A percentile compares a stretch with the other conserved stretches of the same genome.
Evolutionary conservation across 2,888 invertebrate genomes (phyloP).

Genomic region (Eugnorisma glareosa): DNA sequence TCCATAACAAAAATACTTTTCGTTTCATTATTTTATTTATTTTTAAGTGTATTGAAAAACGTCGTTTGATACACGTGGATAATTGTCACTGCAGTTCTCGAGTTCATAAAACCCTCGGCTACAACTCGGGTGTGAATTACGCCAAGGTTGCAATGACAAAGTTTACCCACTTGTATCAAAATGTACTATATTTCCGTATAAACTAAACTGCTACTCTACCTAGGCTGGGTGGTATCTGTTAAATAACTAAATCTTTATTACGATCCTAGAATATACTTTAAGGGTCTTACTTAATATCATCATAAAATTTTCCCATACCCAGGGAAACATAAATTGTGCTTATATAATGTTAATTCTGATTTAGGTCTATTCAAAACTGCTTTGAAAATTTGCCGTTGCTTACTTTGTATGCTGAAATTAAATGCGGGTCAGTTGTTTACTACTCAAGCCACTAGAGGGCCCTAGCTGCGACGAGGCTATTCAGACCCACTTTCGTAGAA

Average conservation of each 20-base stretch:
- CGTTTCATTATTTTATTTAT: not conserved
- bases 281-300: not conserved
- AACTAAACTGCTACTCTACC: not conserved
- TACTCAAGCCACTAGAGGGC: constrained; percentile 20
- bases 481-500: constrained; percentile 6
- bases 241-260: not conserved
- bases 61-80: not conserved
- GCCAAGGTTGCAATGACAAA: not conserved
- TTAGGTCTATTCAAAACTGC: not conserved
- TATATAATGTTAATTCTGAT: not conserved
- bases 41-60: not conserved
- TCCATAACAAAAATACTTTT: not conserved
- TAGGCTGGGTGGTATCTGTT: not conserved
- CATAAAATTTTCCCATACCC: not conserved
- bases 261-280: not conserved
- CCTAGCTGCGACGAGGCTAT: constrained; percentile 22
- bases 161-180: not conserved
- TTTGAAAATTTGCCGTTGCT: not conserved
- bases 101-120: too few species aligned
- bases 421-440: constrained; percentile 30
- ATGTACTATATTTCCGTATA: not conserved
- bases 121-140: too few species aligned
- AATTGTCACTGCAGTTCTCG: too few species aligned
- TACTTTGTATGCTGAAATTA: constrained; percentile 2
- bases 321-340: not conserved